Base-by-base conservation (phyloP, 2,113 vertebrate species). In the Pseudorasbora parva region DNA sequence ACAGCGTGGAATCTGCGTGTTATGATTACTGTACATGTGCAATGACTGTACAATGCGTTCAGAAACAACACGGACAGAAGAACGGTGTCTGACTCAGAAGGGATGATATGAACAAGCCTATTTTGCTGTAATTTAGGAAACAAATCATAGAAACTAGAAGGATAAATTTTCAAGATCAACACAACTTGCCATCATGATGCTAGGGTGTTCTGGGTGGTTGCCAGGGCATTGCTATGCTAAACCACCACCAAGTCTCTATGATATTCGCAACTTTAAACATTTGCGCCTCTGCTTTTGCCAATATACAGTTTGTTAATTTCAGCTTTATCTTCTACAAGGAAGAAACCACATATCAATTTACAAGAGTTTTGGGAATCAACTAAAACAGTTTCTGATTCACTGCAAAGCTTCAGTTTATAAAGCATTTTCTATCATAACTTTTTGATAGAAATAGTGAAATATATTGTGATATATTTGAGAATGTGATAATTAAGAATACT, bases 31-130 rank as follows among this genome's bases (percentile, higher is more conserved):
- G 33, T 54, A 66, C 25, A 56, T 49, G 15, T 41, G 59, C 19
- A 51, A 69, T 54, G 82, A 75, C 72, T 68, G 30, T 43, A 12
- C 51, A 54, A n/a, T 11, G 72, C n/a, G 33, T 76, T 66, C 57
- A 62, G 72, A 51, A 74, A 49, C 45, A 74, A 51, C 45, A 47
- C 4, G 3, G 45, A 51, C 14, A 21, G 47, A 27, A 10, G 3
- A 51, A 21, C 19, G 14, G 14, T 2, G 25, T 27, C n/a, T 49
- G 45, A 74, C 43, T 51, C 45, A 30, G 25, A 74, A 74, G 10
- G 23, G 10, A 74, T 51, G 23, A 19, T 25, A 41, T 21, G 3
- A 23, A 25, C 21, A 45, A 15, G n/a, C 12, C 21, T 25, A 23
- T 41, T 69, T 19, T n/a, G 64, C 11, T 10, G 21, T 10, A 6